These are phyloP conservation scores for Drosophila cyrtoloma DNA, from an alignment of 2,888 invertebrate genomes.

Conservation along the genomic window DNA sequence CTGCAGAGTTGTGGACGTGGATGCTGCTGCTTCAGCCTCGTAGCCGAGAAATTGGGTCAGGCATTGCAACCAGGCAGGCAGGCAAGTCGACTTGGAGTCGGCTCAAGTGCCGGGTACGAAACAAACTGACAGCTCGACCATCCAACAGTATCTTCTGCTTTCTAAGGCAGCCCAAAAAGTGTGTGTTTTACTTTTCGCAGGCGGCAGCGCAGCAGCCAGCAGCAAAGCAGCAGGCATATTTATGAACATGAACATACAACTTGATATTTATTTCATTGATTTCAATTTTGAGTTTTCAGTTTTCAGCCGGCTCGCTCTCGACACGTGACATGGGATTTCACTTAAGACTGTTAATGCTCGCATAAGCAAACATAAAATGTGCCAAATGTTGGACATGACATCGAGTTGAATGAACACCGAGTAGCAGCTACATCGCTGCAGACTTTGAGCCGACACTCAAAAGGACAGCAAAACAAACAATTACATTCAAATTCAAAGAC, in stretches of 20 bases:
- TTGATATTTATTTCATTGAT: constrained; percentile 76
- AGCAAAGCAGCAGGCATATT: constrained; percentile 40
- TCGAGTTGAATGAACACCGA: constrained; percentile 35
- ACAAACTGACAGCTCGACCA: constrained; percentile 19
- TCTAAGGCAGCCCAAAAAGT: constrained; percentile 59
- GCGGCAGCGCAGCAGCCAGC: background rate
- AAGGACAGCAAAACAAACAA: constrained; percentile 54
- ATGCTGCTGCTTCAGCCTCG: constrained; percentile 19
- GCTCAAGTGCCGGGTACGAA: constrained; percentile 34
- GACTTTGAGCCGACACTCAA: constrained; percentile 72
- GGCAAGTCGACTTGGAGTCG: constrained; percentile 49
- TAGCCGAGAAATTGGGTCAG: constrained; percentile 72
- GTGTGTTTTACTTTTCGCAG: constrained; percentile 18
- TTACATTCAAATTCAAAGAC: constrained; percentile 18
- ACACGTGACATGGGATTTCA: constrained; percentile 85
- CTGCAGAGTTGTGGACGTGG: constrained; percentile 36
- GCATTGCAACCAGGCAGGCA: constrained; percentile 40
- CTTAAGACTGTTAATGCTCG: constrained; percentile 80
- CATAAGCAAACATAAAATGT: constrained; percentile 76
- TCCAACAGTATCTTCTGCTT: constrained; percentile 70
- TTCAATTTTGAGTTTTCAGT: constrained; percentile 54
- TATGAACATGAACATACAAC: constrained; percentile 52
- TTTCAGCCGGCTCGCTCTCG: constrained; percentile 48
- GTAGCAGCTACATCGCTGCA: constrained; percentile 25
- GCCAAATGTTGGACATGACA: constrained; percentile 78